Evolutionary conservation across 2,797 vertebrate genomes (phyloP).

Genomic region (Tauraco hartlaubi): DNA sequence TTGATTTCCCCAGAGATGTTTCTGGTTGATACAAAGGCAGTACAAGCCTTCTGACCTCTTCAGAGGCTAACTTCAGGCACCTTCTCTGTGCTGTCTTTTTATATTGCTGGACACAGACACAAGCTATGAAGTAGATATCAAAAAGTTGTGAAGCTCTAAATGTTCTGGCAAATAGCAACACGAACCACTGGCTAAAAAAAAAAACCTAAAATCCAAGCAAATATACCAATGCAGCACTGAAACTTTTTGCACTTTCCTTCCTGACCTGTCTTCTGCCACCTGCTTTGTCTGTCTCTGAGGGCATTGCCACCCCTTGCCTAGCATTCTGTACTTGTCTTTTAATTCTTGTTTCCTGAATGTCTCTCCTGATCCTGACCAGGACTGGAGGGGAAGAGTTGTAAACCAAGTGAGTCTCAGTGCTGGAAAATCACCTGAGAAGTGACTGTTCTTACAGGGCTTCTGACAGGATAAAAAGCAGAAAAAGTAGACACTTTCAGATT

Average conservation of each 20-base stretch:
- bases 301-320: background rate
- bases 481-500: conserved; percentile 2
- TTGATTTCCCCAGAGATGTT: conserved; percentile 8
- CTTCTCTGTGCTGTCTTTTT: background rate
- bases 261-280: background rate
- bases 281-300: background rate
- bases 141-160: background rate
- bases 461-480: conserved; percentile 8
- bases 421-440: conserved; percentile 19
- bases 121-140: background rate
- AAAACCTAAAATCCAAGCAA: background rate
- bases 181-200: background rate
- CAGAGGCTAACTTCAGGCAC: background rate
- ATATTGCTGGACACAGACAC: background rate
- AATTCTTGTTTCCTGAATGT: background rate
- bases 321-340: background rate
- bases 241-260: background rate
- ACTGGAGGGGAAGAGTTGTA: background rate
- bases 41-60: conserved; percentile 3
- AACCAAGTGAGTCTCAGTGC: background rate
- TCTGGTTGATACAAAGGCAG: background rate
- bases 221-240: background rate
- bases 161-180: background rate
- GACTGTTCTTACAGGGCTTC: background rate
- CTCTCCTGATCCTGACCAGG: background rate